Percentiles rank a stretch among this genome's conserved stretches.
Conservation (phyloP, 2,797 vertebrate species). For the Margarornis squamiger region DNA sequence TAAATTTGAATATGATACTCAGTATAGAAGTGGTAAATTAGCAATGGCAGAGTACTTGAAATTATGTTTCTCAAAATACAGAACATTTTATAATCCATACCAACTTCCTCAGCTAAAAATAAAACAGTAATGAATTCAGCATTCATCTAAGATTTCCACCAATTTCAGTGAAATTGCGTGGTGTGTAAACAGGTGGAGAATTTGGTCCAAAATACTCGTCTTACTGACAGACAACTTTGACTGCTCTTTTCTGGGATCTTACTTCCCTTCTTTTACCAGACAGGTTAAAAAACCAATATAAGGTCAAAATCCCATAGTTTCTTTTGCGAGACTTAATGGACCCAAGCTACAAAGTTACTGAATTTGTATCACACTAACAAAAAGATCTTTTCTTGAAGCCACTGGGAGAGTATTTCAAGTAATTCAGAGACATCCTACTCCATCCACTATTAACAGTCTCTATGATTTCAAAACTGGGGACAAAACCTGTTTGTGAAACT, state of each 20-base stretch:
- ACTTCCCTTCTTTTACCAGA: background rate
- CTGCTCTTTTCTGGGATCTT: background rate
- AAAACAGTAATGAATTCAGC: background rate
- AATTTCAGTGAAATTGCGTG: slow-evolving; percentile 2
- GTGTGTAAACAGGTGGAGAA: slow-evolving; percentile 40
- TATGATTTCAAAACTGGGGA: background rate
- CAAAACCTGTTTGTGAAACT: background rate
- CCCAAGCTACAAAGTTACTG: background rate
- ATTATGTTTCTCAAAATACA: slow-evolving; percentile 59
- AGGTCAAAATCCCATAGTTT: background rate
- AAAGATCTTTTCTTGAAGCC: background rate
- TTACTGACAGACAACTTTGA: background rate
- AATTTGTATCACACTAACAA: background rate
- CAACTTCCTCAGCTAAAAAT: slow-evolving; percentile 54
- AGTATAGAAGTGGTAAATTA: slow-evolving; percentile 54
- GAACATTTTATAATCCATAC: slow-evolving; percentile 12
- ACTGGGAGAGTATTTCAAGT: background rate
- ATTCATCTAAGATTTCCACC: background rate
- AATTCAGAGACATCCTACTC: background rate
- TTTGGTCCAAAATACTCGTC: slow-evolving; percentile 26
- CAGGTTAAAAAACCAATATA: background rate
- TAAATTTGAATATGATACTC: slow-evolving; percentile 45
- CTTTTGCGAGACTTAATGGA: background rate
- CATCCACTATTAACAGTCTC: background rate
- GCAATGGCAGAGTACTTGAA: slow-evolving; percentile 46